phyloP scores from a whole-genome alignment of 2,113 vertebrate species.

The Nesoenas mayeri region DNA sequence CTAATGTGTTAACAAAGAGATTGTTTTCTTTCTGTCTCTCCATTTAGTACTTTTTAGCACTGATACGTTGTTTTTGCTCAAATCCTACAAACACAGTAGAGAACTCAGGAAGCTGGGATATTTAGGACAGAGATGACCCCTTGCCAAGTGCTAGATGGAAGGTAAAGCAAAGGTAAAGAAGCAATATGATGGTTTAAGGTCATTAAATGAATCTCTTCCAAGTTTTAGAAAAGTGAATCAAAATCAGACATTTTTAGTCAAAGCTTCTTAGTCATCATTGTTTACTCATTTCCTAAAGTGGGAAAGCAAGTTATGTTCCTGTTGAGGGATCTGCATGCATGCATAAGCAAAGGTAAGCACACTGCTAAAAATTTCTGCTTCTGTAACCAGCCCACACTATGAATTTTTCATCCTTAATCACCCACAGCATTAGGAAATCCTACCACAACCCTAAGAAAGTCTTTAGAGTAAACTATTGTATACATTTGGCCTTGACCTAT shows the following conservation, averaged over 20 bases:
- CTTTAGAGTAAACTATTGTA: background rate
- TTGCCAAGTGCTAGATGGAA: background rate
- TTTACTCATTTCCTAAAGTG: background rate
- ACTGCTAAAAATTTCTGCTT: background rate
- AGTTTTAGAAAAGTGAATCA: background rate
- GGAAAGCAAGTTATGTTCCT: background rate
- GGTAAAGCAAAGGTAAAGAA: background rate
- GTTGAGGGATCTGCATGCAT: background rate
- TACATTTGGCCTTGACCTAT: background rate
- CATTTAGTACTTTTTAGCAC: background rate
- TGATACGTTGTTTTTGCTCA: background rate
- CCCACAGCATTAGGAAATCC: background rate
- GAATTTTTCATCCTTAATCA: background rate
- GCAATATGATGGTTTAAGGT: background rate
- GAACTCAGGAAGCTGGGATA: background rate
- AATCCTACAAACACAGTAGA: background rate
- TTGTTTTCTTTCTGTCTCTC: background rate
- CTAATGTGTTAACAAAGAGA: background rate
- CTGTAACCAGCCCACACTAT: background rate
- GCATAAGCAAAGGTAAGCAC: background rate
- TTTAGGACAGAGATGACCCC: background rate
- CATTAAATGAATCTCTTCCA: background rate
- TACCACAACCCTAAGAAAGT: background rate
- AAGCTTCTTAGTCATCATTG: background rate
- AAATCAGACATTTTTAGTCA: background rate